phyloP scores from a whole-genome alignment of 2,797 vertebrate species.

The Danio albolineatus region DNA sequence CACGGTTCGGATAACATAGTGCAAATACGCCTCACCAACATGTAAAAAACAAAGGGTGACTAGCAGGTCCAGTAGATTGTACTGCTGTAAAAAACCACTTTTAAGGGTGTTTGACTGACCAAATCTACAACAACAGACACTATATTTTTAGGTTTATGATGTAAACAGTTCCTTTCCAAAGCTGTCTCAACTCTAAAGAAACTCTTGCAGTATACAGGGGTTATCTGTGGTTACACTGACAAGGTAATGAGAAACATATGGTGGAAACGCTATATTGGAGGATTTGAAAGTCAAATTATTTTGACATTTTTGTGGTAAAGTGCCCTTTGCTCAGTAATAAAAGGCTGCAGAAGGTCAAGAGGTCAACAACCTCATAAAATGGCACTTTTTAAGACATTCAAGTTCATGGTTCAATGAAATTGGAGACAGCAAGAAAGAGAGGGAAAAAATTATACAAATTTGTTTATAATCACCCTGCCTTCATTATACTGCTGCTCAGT shows the following conservation, averaged over 20 bases:
- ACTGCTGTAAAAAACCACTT: too few species aligned
- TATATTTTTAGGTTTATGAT: not conserved
- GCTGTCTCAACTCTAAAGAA: not conserved
- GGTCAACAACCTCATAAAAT: constrained; percentile 18
- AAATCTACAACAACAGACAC: too few species aligned
- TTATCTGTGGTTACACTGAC: not conserved
- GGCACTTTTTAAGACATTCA: not conserved
- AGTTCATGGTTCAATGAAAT: constrained; percentile 25
- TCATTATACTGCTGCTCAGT: not conserved
- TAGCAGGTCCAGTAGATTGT: too few species aligned
- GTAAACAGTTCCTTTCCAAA: not conserved
- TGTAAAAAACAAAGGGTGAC: too few species aligned
- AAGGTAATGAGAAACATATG: constrained; percentile 3
- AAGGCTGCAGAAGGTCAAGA: constrained; percentile 16
- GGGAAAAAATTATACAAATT: not conserved
- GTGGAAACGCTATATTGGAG: not conserved
- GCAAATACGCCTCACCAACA: too few species aligned
- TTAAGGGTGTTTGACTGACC: too few species aligned
- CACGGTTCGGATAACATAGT: too few species aligned
- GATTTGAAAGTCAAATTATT: constrained; percentile 29
- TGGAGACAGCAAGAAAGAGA: too few species aligned
- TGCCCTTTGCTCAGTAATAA: not conserved
- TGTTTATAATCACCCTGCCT: not conserved
- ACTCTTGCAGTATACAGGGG: constrained; percentile 4
- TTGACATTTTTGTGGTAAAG: not conserved